phyloP scores from a whole-genome alignment of 2,888 invertebrate genomes.

The Philhelius pedissequus region DNA sequence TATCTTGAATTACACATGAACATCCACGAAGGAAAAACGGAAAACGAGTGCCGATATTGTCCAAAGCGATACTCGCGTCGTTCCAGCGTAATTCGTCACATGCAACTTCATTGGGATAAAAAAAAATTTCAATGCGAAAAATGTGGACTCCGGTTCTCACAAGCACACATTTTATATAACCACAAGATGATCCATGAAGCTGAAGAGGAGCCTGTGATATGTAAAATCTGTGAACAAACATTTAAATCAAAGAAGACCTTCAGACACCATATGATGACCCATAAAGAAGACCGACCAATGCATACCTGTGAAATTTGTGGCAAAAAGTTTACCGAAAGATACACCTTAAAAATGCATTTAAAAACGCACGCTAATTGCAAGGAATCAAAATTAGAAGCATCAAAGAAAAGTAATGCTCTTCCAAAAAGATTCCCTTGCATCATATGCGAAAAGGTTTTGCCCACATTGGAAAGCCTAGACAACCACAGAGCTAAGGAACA shows the following conservation, averaged over 20 bases:
- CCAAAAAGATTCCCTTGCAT: conserved; percentile 62
- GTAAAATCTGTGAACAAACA: conserved; percentile 74
- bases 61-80: conserved; percentile 74
- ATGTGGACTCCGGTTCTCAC: conserved; percentile 75
- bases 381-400: conserved; percentile 5
- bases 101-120: conserved; percentile 76
- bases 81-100: conserved; percentile 75
- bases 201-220: conserved; percentile 75
- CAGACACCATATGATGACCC: conserved; percentile 75
- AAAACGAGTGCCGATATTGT: conserved; percentile 75
- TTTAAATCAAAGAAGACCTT: conserved; percentile 77
- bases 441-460: conserved; percentile 69
- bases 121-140: conserved; percentile 77
- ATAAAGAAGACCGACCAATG: conserved; percentile 74
- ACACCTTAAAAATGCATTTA: conserved; percentile 76
- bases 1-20: conserved; percentile 76
- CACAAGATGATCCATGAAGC: conserved; percentile 76
- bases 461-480: conserved; percentile 69
- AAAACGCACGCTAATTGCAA: conserved; percentile 72
- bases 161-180: conserved; percentile 75
- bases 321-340: conserved; percentile 76
- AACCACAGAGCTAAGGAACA: conserved; percentile 72
- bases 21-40: conserved; percentile 75
- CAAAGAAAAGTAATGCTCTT: neutral
- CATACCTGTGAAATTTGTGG: conserved; percentile 74